Evolutionary conservation across 2,888 invertebrate genomes (phyloP).

Genomic region (Rhimphoctona megacephalus): DNA sequence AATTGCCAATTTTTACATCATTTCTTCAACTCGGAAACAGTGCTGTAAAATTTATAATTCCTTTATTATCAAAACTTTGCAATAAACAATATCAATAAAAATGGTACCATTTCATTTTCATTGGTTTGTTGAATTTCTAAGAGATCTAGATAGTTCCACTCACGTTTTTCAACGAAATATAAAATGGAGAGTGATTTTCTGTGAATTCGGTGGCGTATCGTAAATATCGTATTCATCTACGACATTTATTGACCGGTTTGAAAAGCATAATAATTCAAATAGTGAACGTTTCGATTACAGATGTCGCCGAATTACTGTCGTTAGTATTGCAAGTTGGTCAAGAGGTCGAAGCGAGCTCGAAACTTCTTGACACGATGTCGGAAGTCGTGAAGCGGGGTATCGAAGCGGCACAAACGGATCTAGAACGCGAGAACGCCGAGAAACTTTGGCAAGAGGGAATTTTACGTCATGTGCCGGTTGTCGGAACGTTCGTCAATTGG

Average conservation of each 20-base stretch:
- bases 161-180: not conserved
- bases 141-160: not conserved
- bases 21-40: not conserved
- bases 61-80: not conserved
- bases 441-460: slow-evolving; percentile 97
- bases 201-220: not conserved
- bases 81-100: not conserved
- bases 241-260: not conserved
- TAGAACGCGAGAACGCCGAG: slow-evolving; percentile 95
- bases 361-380: slow-evolving; percentile 97
- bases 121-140: not conserved
- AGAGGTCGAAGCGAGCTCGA: slow-evolving; percentile 96
- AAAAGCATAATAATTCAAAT: not conserved
- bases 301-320: slow-evolving; percentile 95
- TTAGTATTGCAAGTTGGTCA: slow-evolving; percentile 95
- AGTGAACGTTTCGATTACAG: slow-evolving; percentile 81
- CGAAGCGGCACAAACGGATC: slow-evolving; percentile 95
- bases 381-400: slow-evolving; percentile 97
- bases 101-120: not conserved
- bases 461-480: slow-evolving; percentile 96
- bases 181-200: too few relatives aligned
- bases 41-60: not conserved
- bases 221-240: not conserved
- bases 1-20: not conserved
- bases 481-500: slow-evolving; percentile 98